phyloP scores from a whole-genome alignment of 2,888 invertebrate species.

The Aquatica leii region DNA sequence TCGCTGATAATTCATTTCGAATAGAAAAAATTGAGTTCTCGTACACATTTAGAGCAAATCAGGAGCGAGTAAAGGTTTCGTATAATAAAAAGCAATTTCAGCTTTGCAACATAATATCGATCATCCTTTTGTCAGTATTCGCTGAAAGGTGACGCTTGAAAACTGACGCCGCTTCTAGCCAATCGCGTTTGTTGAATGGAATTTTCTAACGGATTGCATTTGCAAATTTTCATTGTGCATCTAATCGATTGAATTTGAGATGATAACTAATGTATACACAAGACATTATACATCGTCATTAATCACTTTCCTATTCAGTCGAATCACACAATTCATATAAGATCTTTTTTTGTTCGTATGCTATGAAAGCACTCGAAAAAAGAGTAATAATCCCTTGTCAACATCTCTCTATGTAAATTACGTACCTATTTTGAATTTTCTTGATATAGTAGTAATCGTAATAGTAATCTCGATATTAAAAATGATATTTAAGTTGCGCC shows the following conservation, averaged over 20 bases:
- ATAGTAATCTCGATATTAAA: too few relatives aligned
- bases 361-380: too few relatives aligned
- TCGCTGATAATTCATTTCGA: neutral
- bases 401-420: too few relatives aligned
- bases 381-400: too few relatives aligned
- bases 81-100: constrained; percentile 8
- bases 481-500: too few relatives aligned
- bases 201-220: constrained; percentile 3
- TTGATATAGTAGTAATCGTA: too few relatives aligned
- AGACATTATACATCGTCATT: too few relatives aligned
- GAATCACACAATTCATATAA: too few relatives aligned
- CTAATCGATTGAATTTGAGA: neutral
- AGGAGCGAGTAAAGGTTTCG: constrained; percentile 16
- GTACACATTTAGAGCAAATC: constrained; percentile 13
- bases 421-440: too few relatives aligned
- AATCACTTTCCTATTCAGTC: too few relatives aligned
- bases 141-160: constrained; percentile 11
- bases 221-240: neutral
- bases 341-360: too few relatives aligned
- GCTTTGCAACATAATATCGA: constrained; percentile 10
- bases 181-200: constrained; percentile 1
- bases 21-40: neutral
- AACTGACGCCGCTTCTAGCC: constrained; percentile 4
- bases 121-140: constrained; percentile 14
- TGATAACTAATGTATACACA: too few relatives aligned